A percentile compares a stretch with the other conserved stretches of the same genome.
Conservation (phyloP, 2,797 vertebrate genomes). For the Lophotriccus pileatus region DNA sequence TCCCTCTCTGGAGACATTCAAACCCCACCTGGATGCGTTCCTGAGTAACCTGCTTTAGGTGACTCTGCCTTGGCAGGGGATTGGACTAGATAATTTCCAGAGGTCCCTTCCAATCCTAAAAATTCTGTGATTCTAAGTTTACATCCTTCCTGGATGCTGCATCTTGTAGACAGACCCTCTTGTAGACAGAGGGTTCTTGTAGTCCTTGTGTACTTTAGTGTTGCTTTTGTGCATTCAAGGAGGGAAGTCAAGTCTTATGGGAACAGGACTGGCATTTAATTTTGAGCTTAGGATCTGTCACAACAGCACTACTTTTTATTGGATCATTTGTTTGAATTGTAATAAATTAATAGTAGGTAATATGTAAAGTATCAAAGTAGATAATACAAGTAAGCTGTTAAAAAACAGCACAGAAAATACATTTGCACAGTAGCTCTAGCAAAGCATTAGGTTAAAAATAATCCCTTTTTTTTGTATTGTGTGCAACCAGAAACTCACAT, state of each 20-base stretch:
- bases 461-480: neutral
- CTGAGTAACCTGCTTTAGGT: neutral
- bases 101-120: neutral
- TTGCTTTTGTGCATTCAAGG: neutral
- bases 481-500: neutral
- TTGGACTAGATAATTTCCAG: neutral
- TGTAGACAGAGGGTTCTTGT: neutral
- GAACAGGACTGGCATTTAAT: neutral
- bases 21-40: neutral
- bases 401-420: neutral
- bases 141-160: neutral
- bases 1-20: neutral
- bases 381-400: neutral
- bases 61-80: neutral
- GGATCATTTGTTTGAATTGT: neutral
- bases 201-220: fast-evolving
- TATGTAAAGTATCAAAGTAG: neutral
- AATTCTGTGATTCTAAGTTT: neutral
- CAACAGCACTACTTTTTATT: neutral
- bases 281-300: neutral
- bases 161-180: neutral
- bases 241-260: neutral
- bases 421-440: neutral
- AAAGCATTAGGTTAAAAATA: neutral
- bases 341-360: neutral